phyloP scores from a whole-genome alignment of 2,797 vertebrate genomes.

The Paguma larvata region DNA sequence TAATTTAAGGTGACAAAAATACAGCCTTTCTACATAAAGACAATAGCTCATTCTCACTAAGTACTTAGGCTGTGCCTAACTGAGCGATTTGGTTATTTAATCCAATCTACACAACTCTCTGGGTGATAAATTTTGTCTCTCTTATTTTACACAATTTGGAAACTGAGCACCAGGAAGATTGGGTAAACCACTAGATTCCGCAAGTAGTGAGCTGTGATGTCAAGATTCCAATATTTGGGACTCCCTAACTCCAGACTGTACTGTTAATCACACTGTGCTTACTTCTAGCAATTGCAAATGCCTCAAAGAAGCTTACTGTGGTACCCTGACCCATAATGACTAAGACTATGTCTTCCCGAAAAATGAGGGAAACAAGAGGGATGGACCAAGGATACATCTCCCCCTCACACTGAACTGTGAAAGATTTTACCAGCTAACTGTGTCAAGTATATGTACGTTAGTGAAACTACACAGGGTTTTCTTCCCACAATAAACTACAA shows the following conservation, averaged over 20 bases:
- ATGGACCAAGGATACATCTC: not conserved
- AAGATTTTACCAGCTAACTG: not conserved
- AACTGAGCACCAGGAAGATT: not conserved
- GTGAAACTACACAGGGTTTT: not conserved
- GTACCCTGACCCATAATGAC: not conserved
- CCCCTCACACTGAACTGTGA: not conserved
- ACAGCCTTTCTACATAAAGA: not conserved
- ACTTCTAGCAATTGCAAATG: not conserved
- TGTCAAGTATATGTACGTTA: not conserved
- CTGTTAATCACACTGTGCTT: not conserved
- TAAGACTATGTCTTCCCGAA: not conserved
- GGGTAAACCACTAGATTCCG: not conserved
- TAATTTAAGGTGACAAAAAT: not conserved
- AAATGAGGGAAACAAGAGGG: not conserved
- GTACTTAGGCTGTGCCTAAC: not conserved
- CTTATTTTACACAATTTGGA: conserved; percentile 5
- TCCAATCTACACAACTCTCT: not conserved
- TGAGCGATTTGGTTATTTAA: conserved; percentile 4
- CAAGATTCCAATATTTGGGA: not conserved
- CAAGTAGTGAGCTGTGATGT: not conserved
- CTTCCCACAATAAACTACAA: not conserved
- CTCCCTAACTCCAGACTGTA: not conserved
- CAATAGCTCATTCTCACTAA: not conserved
- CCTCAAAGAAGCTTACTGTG: not conserved
- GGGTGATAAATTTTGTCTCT: not conserved